Conservation (phyloP, 2,113 vertebrate genomes). For the Halichoeres trimaculatus region DNA sequence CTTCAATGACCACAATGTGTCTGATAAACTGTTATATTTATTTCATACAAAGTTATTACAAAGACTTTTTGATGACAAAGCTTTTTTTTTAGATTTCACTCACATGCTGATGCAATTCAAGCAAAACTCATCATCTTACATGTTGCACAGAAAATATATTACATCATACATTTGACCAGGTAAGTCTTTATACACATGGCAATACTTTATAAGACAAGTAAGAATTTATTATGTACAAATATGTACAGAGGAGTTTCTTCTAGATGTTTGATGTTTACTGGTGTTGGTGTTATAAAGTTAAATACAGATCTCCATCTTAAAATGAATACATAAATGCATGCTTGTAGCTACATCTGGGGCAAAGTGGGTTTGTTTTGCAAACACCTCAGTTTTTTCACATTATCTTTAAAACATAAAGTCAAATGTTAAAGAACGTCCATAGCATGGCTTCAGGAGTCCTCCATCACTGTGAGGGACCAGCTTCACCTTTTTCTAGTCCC, state of each 20-base stretch:
- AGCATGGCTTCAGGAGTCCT: constrained; percentile 31
- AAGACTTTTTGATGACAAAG: constrained; percentile 34
- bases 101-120: constrained; percentile 25
- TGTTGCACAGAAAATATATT: constrained; percentile 83
- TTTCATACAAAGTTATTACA: constrained; percentile 67
- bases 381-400: constrained; percentile 50
- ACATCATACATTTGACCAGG: constrained; percentile 89
- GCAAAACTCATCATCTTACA: constrained; percentile 27
- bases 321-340: constrained; percentile 31
- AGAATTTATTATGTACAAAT: constrained; percentile 65
- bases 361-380: background rate
- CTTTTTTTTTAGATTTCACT: constrained; percentile 24
- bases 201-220: constrained; percentile 54
- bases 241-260: constrained; percentile 58
- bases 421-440: constrained; percentile 35
- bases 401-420: constrained; percentile 34
- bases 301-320: constrained; percentile 7
- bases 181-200: constrained; percentile 77
- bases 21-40: constrained; percentile 64
- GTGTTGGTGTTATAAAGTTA: constrained; percentile 24
- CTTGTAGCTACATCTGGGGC: constrained; percentile 15
- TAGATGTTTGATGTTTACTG: constrained; percentile 27
- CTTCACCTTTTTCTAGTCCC: constrained; percentile 56
- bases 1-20: constrained; percentile 21
- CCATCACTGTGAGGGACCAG: constrained; percentile 41